phyloP scores from a whole-genome alignment of 64 coral and sea anemone species.

The Acropora yongei region DNA sequence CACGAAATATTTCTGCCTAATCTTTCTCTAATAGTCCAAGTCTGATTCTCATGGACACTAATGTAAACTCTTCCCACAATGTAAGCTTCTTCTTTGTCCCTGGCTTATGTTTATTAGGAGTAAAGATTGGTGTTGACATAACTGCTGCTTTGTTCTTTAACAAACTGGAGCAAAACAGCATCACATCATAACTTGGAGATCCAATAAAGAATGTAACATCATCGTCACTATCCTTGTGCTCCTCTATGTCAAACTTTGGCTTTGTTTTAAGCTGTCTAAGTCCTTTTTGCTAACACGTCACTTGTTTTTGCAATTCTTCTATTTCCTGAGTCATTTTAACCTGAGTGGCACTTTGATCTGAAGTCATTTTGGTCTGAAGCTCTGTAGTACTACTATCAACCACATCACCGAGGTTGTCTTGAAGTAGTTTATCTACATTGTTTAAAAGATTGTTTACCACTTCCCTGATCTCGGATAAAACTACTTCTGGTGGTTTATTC shows the following conservation, averaged over 20 bases:
- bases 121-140: conserved; percentile 11
- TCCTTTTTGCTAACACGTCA: neutral
- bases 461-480: too few species aligned
- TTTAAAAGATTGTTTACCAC: too few species aligned
- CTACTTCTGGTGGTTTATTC: too few species aligned
- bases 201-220: conserved; percentile 50
- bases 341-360: too few species aligned
- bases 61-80: too few species aligned
- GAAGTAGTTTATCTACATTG: neutral
- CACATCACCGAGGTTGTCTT: too few species aligned
- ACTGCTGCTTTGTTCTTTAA: conserved; percentile 44
- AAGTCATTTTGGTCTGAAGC: neutral
- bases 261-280: neutral
- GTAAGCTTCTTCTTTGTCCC: neutral
- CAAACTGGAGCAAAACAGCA: conserved; percentile 52
- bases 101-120: conserved; percentile 28
- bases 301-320: neutral
- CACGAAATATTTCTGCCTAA: conserved; percentile 55
- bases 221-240: conserved; percentile 25
- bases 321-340: conserved; percentile 3
- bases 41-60: conserved; percentile 28
- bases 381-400: neutral
- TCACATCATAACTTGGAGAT: conserved; percentile 43
- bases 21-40: conserved; percentile 51
- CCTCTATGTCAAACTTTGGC: conserved; percentile 4